phyloP scores from a whole-genome alignment of 2,888 invertebrate species.

The Azorinus chamasolen region DNA sequence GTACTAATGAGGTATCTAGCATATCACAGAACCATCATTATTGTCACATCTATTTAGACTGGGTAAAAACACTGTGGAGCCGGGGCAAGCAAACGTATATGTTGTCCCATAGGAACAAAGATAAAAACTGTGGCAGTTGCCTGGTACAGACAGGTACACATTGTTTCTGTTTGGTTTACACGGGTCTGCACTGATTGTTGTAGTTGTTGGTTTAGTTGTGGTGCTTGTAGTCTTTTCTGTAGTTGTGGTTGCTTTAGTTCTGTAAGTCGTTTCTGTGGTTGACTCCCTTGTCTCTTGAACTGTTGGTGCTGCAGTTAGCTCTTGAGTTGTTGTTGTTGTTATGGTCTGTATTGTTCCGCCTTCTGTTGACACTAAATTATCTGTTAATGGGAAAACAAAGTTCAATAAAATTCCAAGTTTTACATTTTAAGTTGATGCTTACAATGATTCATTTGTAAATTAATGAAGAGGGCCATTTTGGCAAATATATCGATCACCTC shows the following conservation, averaged over 20 bases:
- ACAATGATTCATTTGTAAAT: too few species aligned
- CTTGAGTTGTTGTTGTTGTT: not conserved
- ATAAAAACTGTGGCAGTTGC: conserved; percentile 66
- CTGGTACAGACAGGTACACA: conserved; percentile 64
- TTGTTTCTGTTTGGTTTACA: conserved; percentile 70
- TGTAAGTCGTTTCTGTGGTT: not conserved
- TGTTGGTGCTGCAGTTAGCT: not conserved
- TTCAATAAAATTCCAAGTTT: too few species aligned
- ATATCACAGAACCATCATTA: conserved; percentile 65
- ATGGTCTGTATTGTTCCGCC: not conserved
- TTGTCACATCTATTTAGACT: conserved; percentile 64
- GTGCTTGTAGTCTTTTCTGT: conserved; percentile 18
- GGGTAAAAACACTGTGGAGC: conserved; percentile 62
- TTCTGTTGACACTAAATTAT: not conserved
- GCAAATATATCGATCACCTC: too few species aligned
- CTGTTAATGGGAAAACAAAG: conserved; percentile 6
- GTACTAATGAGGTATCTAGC: too few species aligned
- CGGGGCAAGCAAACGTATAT: conserved; percentile 68
- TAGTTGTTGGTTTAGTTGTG: not conserved
- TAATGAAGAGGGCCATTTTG: too few species aligned
- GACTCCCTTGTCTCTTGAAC: not conserved
- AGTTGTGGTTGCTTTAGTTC: conserved; percentile 2
- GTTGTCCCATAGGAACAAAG: conserved; percentile 68
- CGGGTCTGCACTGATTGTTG: conserved; percentile 42
- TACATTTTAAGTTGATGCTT: too few species aligned